These are phyloP conservation scores for Ariolimax columbianus DNA, from an alignment of 2,888 invertebrate species.

Conservation along the genomic window DNA sequence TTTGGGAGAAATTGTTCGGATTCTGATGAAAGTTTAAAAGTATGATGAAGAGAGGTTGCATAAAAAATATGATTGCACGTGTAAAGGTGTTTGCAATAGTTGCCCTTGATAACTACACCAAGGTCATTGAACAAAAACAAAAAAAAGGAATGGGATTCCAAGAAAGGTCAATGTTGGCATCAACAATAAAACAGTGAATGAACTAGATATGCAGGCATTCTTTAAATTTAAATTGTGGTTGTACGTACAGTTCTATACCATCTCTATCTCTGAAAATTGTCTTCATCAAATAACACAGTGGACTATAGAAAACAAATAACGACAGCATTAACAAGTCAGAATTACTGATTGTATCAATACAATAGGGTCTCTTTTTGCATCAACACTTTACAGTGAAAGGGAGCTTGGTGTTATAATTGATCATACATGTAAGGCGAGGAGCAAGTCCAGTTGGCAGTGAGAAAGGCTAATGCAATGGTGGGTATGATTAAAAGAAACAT, in stretches of 20 bases:
- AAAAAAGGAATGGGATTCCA: slow-evolving; percentile 73
- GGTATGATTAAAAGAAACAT: no score
- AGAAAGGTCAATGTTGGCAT: slow-evolving; percentile 77
- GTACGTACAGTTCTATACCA: slow-evolving; percentile 50
- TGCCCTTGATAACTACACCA: slow-evolving; percentile 75
- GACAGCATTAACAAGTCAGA: no score
- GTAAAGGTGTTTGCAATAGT: slow-evolving; percentile 73
- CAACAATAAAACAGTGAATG: slow-evolving; percentile 76
- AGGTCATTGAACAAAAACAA: slow-evolving; percentile 75
- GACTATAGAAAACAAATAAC: no score
- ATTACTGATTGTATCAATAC: no score
- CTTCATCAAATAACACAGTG: no score
- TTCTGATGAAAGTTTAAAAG: slow-evolving; percentile 76
- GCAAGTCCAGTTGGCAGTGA: no score
- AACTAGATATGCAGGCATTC: slow-evolving; percentile 77
- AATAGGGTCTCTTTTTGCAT: no score
- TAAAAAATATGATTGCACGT: slow-evolving; percentile 74
- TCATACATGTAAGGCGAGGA: no score
- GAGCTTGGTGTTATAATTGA: no score
- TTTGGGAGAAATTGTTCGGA: slow-evolving; percentile 76
- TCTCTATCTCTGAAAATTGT: no score
- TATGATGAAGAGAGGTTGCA: slow-evolving; percentile 76
- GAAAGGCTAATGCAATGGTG: no score
- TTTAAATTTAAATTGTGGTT: slow-evolving; percentile 78
- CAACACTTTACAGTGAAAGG: no score